These are phyloP conservation scores for Gorsachius magnificus DNA, from an alignment of 2,797 vertebrate genomes.

Conservation along the genomic window DNA sequence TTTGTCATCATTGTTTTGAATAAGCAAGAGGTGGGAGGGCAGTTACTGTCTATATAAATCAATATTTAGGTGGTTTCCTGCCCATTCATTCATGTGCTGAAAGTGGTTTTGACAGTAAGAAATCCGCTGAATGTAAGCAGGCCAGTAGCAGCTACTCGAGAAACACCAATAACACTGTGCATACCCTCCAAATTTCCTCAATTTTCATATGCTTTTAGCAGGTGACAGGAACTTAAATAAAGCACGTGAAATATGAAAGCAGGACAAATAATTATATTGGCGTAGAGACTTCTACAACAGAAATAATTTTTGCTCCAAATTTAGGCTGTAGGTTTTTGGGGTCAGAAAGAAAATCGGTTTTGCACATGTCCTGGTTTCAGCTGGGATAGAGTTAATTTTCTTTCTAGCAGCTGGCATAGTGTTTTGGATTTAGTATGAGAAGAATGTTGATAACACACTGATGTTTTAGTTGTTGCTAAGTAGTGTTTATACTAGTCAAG, in stretches of 20 bases:
- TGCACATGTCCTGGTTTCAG: not conserved
- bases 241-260: not conserved
- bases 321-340: not conserved
- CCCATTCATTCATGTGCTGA: not conserved
- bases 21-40: not conserved
- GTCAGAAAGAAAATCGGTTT: not conserved
- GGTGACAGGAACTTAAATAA: not conserved
- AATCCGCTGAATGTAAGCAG: not conserved
- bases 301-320: not conserved
- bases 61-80: slow-evolving; percentile 23
- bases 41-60: slow-evolving; percentile 12
- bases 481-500: no score
- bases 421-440: no score
- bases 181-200: not conserved
- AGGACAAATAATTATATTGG: not conserved
- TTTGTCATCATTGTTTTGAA: not conserved
- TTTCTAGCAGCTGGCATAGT: no score
- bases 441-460: no score
- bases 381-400: no score
- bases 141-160: not conserved
- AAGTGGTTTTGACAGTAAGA: slow-evolving; percentile 13
- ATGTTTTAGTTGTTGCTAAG: no score
- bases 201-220: not conserved
- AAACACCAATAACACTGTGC: not conserved
- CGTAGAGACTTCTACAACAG: not conserved